Evolutionary conservation across 2,888 invertebrate species (phyloP).

Genomic region (Brachypalpus laphriformis): DNA sequence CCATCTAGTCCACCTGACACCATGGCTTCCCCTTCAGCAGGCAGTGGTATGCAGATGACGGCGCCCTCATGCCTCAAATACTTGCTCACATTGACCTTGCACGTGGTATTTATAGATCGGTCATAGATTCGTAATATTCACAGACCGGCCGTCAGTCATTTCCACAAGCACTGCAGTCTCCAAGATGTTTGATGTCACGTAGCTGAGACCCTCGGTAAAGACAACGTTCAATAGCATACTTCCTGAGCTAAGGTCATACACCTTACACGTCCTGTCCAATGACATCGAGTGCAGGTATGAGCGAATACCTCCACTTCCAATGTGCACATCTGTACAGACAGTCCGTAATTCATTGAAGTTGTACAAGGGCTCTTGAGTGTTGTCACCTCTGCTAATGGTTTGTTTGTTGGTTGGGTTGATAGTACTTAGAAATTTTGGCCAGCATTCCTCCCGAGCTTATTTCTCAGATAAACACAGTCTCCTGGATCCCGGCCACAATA

Average conservation of each 20-base stretch:
- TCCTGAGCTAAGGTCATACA: constrained; percentile 90
- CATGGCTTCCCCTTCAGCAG: constrained; percentile 88
- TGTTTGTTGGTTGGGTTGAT: constrained; percentile 89
- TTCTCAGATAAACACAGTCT: constrained; percentile 95
- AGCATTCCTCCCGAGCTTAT: constrained; percentile 89
- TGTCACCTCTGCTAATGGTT: constrained; percentile 82
- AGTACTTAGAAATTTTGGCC: constrained; percentile 89
- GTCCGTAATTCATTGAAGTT: constrained; percentile 91
- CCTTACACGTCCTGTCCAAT: constrained; percentile 91
- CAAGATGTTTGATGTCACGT: constrained; percentile 87
- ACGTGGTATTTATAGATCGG: too few species aligned
- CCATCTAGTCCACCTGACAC: constrained; percentile 91
- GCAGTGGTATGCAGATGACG: constrained; percentile 89
- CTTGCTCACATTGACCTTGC: constrained; percentile 83
- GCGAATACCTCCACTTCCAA: constrained; percentile 88
- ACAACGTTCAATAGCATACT: constrained; percentile 88
- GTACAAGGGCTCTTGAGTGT: constrained; percentile 85
- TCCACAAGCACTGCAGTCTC: constrained; percentile 91
- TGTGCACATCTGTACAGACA: constrained; percentile 90
- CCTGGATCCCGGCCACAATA: constrained; percentile 90
- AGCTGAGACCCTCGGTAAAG: constrained; percentile 88
- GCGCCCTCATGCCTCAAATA: constrained; percentile 88
- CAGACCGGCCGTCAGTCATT: constrained; percentile 87
- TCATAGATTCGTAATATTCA: too few species aligned
- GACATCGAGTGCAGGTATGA: constrained; percentile 91